phyloP scores from a whole-genome alignment of 2,113 vertebrate genomes.

The Ellobius talpinus region DNA sequence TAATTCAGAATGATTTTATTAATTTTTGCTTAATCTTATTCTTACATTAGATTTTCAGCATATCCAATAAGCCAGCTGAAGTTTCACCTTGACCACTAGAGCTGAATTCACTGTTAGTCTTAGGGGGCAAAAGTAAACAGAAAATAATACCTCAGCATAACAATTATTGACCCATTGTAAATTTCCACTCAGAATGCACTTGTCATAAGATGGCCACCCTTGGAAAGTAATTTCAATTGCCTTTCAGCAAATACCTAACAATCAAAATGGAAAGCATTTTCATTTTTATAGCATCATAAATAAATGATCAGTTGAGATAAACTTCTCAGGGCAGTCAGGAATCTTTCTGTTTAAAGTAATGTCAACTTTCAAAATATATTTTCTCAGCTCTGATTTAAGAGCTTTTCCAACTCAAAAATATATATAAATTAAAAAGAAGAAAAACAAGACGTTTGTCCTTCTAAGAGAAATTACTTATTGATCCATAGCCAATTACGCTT shows the following conservation, averaged over 20 bases:
- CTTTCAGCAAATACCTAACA: constrained; percentile 81
- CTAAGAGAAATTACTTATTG: constrained; percentile 85
- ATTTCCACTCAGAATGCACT: constrained; percentile 77
- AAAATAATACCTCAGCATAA: constrained; percentile 32
- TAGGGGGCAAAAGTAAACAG: constrained; percentile 32
- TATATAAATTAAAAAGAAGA: constrained; percentile 52
- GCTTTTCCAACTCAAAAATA: constrained; percentile 61
- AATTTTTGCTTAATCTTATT: constrained; percentile 25
- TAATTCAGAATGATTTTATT: constrained; percentile 12
- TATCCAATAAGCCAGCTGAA: constrained; percentile 67
- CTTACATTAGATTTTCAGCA: constrained; percentile 62
- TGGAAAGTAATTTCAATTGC: constrained; percentile 80
- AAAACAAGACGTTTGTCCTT: constrained; percentile 77
- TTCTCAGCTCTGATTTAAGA: constrained; percentile 80
- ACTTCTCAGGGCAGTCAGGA: constrained; percentile 73
- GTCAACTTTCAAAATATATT: constrained; percentile 80
- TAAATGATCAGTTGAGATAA: constrained; percentile 85
- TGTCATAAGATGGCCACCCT: constrained; percentile 70
- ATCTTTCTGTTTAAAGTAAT: constrained; percentile 80
- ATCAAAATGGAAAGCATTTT: constrained; percentile 81
- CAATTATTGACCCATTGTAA: constrained; percentile 67
- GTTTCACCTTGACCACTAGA: constrained; percentile 60
- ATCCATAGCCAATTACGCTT: constrained; percentile 85
- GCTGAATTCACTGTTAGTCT: constrained; percentile 69
- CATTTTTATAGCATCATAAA: constrained; percentile 84